Percentiles rank a stretch among this genome's conserved stretches.
Conservation (phyloP, 2,888 invertebrate species). For the Marronus borbonicus region DNA sequence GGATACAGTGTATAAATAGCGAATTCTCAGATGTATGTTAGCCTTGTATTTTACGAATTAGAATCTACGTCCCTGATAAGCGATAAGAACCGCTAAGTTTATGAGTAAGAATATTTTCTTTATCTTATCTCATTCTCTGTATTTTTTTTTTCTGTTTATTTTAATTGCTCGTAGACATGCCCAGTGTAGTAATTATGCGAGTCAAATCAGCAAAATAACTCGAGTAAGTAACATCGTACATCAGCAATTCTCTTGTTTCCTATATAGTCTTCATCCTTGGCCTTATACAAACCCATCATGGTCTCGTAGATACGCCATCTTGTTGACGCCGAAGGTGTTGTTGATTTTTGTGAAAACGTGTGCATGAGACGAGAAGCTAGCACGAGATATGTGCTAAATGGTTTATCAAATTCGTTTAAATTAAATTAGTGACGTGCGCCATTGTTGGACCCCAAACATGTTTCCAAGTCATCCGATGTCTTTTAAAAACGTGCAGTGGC, state of each 20-base stretch:
- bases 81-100: slow-evolving; percentile 10
- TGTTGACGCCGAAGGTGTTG: not conserved
- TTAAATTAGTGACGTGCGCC: slow-evolving; percentile 39
- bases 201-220: slow-evolving; percentile 30
- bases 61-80: not conserved
- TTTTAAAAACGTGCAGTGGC: slow-evolving; percentile 47
- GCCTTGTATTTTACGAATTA: not conserved
- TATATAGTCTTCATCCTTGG: not conserved
- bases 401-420: slow-evolving; percentile 31
- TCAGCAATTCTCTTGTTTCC: not conserved
- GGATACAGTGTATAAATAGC: too few species aligned
- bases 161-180: not conserved
- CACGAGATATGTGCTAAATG: slow-evolving; percentile 5
- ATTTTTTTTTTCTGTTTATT: not conserved
- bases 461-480: not conserved
- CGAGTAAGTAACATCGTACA: not conserved
- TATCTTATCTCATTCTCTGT: slow-evolving; percentile 23
- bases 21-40: not conserved
- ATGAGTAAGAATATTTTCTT: slow-evolving; percentile 23
- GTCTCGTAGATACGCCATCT: not conserved
- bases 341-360: not conserved
- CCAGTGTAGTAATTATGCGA: not conserved
- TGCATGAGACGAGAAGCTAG: not conserved
- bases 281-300: not conserved
- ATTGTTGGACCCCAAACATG: not conserved